These are phyloP conservation scores for Ranitomeya imitator DNA, from an alignment of 2,113 vertebrate genomes.

Conservation along the genomic window DNA sequence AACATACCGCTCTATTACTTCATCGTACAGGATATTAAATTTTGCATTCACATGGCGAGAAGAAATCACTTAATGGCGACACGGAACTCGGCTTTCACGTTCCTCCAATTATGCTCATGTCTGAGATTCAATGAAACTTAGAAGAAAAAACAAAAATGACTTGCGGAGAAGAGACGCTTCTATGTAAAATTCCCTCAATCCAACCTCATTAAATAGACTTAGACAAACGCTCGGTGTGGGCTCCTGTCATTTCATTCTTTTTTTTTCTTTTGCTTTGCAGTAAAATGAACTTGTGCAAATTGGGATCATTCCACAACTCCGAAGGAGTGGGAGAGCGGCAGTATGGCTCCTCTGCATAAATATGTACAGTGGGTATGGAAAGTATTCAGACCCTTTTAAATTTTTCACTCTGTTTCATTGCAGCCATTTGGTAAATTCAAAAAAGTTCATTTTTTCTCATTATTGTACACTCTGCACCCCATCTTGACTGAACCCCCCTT, in stretches of 20 bases:
- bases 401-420: too few species aligned
- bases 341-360: not conserved
- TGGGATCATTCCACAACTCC: not conserved
- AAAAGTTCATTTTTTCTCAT: too few species aligned
- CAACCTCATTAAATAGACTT: not conserved
- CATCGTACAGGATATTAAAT: not conserved
- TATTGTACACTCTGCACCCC: too few species aligned
- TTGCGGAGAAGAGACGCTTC: not conserved
- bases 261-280: not conserved
- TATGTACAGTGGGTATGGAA: not conserved
- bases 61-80: not conserved
- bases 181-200: not conserved
- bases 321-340: not conserved
- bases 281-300: not conserved
- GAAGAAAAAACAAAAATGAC: slow-evolving; percentile 3
- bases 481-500: too few species aligned
- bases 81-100: not conserved
- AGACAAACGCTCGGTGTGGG: not conserved
- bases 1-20: not conserved
- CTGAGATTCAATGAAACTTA: not conserved
- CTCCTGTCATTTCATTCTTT: not conserved
- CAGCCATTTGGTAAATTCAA: too few species aligned
- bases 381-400: too few species aligned
- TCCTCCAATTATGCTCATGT: not conserved
- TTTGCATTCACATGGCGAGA: not conserved